Evolutionary conservation across 2,113 vertebrate genomes (phyloP), one percentile per base, ranked within the genome.

Genomic region (Ceyx cyanopectus): DNA sequence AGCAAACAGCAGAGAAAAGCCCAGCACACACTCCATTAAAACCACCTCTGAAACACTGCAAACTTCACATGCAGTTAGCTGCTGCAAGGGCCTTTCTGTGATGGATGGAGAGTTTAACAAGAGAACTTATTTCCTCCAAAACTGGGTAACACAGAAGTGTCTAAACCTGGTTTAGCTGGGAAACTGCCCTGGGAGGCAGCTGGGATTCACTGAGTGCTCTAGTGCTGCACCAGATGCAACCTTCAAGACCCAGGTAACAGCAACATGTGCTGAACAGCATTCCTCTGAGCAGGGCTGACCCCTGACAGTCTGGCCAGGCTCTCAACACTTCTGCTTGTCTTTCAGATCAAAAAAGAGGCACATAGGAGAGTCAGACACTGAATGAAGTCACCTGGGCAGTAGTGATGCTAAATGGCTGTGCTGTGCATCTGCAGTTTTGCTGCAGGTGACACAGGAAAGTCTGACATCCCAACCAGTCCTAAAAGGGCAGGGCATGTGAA

Each of bases 41-140:
- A 43, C 34, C 21, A 53, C 69, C 75, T 90, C 60, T 84, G 56
- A 61, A 92, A 89, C 23, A 85, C 53, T 83, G 45, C 57, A 87
- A 92, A 69, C 32, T 86, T 81, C 90, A 43, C 34, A 51, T 41
- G 18, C 24, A 50, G 14, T 12, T 89, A 45, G 15, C 63, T 48
- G 40, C 70, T 84, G 30, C 43, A 81, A 11, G 62, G 45, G 45
- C 43, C 40, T 91, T 81, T 81, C 75, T 93, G n/a, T 85, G 54
- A 58, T 79, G 37, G 34, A 79, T 92, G 50, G 37, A 92, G 19
- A 79, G 30, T 61, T 89, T 78, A 85, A 82, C n/a, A 82, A 91
- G 78, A 41, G 65, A 87, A 62, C 70, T 79, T 81, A 4, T 12
- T 84, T 68, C 34, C 30, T 67, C 7, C 56, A 48, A 76, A 76